phyloP scores from a whole-genome alignment of 2,888 invertebrate genomes.

The Chloroclysta siterata region DNA sequence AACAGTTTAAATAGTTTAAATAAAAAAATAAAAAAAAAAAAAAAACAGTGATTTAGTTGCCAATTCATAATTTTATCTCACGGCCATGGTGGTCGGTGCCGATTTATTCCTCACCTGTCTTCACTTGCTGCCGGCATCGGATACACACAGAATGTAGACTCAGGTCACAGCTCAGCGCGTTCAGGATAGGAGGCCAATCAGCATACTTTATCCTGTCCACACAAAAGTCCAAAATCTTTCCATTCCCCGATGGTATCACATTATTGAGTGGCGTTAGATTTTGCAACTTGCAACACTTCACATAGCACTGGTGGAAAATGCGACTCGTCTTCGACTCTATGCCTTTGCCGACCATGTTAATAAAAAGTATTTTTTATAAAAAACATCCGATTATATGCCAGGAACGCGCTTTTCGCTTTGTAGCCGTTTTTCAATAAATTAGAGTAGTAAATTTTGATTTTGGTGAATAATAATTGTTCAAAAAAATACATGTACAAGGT shows the following conservation, averaged over 20 bases:
- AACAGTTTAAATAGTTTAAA: too few relatives aligned
- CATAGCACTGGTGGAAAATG: constrained; percentile 79
- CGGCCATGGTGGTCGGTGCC: too few relatives aligned
- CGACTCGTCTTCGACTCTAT: constrained; percentile 71
- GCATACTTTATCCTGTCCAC: constrained; percentile 90
- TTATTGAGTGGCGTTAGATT: constrained; percentile 72
- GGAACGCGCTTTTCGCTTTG: constrained; percentile 47
- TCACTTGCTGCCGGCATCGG: constrained; percentile 84
- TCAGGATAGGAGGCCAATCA: constrained; percentile 91
- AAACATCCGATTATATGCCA: constrained; percentile 53
- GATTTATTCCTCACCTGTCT: constrained; percentile 61
- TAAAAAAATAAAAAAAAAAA: too few relatives aligned
- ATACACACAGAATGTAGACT: constrained; percentile 89
- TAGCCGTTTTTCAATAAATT: constrained; percentile 51
- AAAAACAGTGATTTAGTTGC: too few relatives aligned
- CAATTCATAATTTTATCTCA: too few relatives aligned
- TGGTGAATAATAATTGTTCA: constrained; percentile 63
- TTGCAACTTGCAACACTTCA: constrained; percentile 81
- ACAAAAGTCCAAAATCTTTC: constrained; percentile 87
- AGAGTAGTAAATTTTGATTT: constrained; percentile 56
- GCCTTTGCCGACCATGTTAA: constrained; percentile 76
- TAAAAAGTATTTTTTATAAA: constrained; percentile 53
- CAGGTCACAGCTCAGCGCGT: constrained; percentile 89
- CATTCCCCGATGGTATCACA: constrained; percentile 75
- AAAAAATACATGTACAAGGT: constrained; percentile 50